A percentile compares a stretch with the other conserved stretches of the same genome.
Conservation (phyloP, 1,140 invertebrate species). For the Dinothrombium tinctorium region DNA sequence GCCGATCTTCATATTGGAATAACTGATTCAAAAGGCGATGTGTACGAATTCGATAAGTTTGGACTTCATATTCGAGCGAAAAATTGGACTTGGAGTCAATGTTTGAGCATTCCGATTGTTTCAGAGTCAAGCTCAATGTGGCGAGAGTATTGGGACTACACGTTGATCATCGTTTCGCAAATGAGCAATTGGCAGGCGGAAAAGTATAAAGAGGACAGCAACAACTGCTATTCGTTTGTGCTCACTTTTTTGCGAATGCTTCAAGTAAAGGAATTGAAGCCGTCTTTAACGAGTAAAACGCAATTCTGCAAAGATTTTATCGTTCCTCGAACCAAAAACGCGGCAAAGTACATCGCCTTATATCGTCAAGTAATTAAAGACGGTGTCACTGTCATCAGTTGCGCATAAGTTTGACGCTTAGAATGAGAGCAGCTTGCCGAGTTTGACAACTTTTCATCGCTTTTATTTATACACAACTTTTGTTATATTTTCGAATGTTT, state of each 20-base stretch:
- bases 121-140: conserved; percentile 27
- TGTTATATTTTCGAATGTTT: no score
- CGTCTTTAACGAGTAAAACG: conserved; percentile 25
- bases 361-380: conserved; percentile 29
- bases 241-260: conserved; percentile 32
- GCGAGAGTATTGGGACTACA: conserved; percentile 46
- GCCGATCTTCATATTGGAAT: conserved; percentile 57
- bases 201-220: conserved; percentile 39
- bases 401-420: no score
- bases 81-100: conserved; percentile 34
- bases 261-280: conserved; percentile 8
- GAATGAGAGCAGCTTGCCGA: no score
- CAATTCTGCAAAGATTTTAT: conserved; percentile 49
- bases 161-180: conserved; percentile 34
- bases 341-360: conserved; percentile 51
- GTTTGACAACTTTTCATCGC: no score
- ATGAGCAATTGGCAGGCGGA: conserved; percentile 36
- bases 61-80: conserved; percentile 31
- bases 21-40: conserved; percentile 41
- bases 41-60: conserved; percentile 47
- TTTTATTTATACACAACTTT: no score
- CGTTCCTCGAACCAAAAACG: conserved; percentile 40
- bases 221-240: conserved; percentile 58
- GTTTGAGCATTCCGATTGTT: conserved; percentile 36
- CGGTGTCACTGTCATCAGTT: neutral